phyloP scores from a whole-genome alignment of 2,113 vertebrate genomes.

The Miniopterus natalensis region DNA sequence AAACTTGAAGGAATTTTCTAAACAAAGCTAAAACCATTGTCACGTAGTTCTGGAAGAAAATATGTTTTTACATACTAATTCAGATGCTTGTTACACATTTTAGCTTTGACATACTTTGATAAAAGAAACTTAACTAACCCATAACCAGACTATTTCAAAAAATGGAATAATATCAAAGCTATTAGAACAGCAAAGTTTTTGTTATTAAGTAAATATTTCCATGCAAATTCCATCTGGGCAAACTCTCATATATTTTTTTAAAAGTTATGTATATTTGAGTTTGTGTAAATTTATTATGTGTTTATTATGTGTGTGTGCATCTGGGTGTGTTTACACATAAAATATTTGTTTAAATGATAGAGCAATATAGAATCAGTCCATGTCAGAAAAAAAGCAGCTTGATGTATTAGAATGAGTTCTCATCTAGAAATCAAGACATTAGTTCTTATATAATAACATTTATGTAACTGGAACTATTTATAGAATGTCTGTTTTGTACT shows the following conservation, averaged over 20 bases:
- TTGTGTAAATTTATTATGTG: background rate
- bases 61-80: background rate
- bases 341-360: background rate
- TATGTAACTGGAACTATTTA: background rate
- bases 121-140: background rate
- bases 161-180: background rate
- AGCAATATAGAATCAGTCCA: background rate
- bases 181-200: background rate
- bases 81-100: background rate
- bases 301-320: background rate
- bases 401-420: background rate
- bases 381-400: background rate
- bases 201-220: background rate
- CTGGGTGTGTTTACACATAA: background rate
- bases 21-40: background rate
- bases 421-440: background rate
- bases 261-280: background rate
- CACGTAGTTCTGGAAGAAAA: background rate
- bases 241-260: background rate
- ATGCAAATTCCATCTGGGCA: background rate
- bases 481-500: background rate
- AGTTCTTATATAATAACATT: background rate
- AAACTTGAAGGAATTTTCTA: background rate
- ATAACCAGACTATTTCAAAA: background rate
- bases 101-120: background rate